Percentiles rank a stretch among this genome's conserved stretches.
These are phyloP conservation scores for Ruditapes philippinarum DNA, from an alignment of 1,140 invertebrate species.

Conservation along the genomic window DNA sequence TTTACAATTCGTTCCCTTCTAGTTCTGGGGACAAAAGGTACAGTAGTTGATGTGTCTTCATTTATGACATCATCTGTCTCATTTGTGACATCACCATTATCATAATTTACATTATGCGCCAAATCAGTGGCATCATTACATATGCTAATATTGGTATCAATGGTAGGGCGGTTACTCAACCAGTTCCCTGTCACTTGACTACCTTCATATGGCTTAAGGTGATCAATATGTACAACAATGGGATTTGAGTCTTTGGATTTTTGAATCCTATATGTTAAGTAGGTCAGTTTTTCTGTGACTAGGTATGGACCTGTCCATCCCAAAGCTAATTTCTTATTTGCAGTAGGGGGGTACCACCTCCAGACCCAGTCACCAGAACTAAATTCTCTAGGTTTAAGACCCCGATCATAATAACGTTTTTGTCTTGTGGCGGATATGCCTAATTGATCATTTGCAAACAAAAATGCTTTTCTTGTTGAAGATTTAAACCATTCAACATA, in stretches of 20 bases:
- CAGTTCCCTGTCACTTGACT: neutral
- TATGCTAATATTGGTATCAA: too few species aligned
- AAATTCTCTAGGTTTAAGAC: slow-evolving; percentile 46
- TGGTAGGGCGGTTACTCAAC: slow-evolving; percentile 27
- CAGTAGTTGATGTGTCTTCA: too few species aligned
- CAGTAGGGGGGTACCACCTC: slow-evolving; percentile 59
- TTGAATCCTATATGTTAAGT: slow-evolving; percentile 40
- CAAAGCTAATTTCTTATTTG: slow-evolving; percentile 37
- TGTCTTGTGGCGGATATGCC: slow-evolving; percentile 44
- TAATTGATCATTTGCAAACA: slow-evolving; percentile 22
- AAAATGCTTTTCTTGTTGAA: neutral
- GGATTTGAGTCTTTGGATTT: neutral
- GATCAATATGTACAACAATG: slow-evolving; percentile 69
- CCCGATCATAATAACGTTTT: slow-evolving; percentile 64
- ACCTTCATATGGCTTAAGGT: slow-evolving; percentile 65
- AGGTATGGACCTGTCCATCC: slow-evolving; percentile 46
- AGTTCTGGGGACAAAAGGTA: neutral
- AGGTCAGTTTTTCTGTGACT: slow-evolving; percentile 13
- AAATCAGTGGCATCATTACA: neutral
- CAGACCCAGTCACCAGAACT: slow-evolving; percentile 31
- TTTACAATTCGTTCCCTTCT: neutral
- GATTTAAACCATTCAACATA: slow-evolving; percentile 67
- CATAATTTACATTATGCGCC: too few species aligned
- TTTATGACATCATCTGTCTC: neutral
- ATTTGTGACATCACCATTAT: neutral